A percentile compares a stretch with the other conserved stretches of the same genome.
Conservation (phyloP, 2,113 vertebrate species). For the Anguilla japonica region DNA sequence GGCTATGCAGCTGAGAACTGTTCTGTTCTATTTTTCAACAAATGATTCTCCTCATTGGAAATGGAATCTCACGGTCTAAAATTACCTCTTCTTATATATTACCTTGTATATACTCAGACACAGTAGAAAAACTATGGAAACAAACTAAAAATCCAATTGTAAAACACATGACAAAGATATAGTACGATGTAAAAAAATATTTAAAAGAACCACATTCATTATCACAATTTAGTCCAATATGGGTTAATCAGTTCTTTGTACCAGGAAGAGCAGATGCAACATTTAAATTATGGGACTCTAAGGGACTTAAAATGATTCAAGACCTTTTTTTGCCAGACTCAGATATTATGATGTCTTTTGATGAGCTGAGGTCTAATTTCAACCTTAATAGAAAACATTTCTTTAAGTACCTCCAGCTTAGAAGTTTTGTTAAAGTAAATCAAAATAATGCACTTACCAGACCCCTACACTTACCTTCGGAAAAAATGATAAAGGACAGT, state of each 20-base stretch:
- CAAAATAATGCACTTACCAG: slow-evolving; percentile 15
- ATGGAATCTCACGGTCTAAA: slow-evolving; percentile 3
- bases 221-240: slow-evolving; percentile 13
- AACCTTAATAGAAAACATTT: slow-evolving; percentile 23
- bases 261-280: slow-evolving; percentile 17
- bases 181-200: slow-evolving; percentile 17
- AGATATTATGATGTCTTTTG: slow-evolving; percentile 21
- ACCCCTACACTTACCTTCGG: slow-evolving; percentile 8
- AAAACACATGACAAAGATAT: slow-evolving; percentile 19
- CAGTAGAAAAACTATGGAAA: slow-evolving; percentile 14
- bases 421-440: slow-evolving; percentile 23
- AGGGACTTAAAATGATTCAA: slow-evolving; percentile 19
- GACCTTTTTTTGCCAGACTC: slow-evolving; percentile 13
- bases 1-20: neutral
- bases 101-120: slow-evolving; percentile 12
- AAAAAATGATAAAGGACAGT: slow-evolving; percentile 21
- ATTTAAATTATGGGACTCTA: slow-evolving; percentile 17
- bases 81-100: no score
- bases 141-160: slow-evolving; percentile 20
- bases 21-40: slow-evolving; percentile 7
- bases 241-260: neutral
- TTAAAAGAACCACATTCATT: slow-evolving; percentile 17
- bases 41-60: slow-evolving; percentile 11
- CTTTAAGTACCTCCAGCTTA: slow-evolving; percentile 7
- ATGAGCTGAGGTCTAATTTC: slow-evolving; percentile 13